Evolutionary conservation across 2,888 invertebrate genomes (phyloP).

Genomic region (Acanthosepion lycidas): DNA sequence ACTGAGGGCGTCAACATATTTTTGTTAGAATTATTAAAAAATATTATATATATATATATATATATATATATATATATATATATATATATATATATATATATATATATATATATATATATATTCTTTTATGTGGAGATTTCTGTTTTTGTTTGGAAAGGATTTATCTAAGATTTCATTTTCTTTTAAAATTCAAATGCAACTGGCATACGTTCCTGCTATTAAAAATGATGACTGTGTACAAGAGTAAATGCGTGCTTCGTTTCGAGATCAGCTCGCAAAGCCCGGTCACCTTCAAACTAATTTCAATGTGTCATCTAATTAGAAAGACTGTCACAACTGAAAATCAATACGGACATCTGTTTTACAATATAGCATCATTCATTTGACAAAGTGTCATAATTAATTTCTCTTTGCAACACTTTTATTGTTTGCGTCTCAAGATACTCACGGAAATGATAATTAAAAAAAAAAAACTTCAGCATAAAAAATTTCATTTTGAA

Average conservation of each 20-base stretch:
- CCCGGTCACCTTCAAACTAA: not conserved
- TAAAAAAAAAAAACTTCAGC: not conserved
- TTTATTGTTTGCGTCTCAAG: not conserved
- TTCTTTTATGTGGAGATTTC: no score
- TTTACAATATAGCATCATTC: not conserved
- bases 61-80: no score
- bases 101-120: no score
- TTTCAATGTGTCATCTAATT: conserved; percentile 12
- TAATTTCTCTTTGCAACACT: not conserved
- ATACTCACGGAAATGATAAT: no score
- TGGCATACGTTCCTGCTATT: not conserved
- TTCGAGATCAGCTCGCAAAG: not conserved
- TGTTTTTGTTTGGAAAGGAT: not conserved
- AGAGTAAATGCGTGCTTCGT: not conserved
- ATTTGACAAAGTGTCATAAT: not conserved
- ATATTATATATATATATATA: no score
- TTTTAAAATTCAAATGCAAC: not conserved
- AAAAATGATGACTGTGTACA: not conserved
- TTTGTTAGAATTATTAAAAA: no score
- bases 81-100: no score
- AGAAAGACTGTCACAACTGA: not conserved
- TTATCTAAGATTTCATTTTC: no score
- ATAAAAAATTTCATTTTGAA: no score
- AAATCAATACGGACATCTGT: not conserved
- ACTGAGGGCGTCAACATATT: no score